phyloP scores from a whole-genome alignment of 2,797 vertebrate genomes.

The Phrynocephalus vlangalii region DNA sequence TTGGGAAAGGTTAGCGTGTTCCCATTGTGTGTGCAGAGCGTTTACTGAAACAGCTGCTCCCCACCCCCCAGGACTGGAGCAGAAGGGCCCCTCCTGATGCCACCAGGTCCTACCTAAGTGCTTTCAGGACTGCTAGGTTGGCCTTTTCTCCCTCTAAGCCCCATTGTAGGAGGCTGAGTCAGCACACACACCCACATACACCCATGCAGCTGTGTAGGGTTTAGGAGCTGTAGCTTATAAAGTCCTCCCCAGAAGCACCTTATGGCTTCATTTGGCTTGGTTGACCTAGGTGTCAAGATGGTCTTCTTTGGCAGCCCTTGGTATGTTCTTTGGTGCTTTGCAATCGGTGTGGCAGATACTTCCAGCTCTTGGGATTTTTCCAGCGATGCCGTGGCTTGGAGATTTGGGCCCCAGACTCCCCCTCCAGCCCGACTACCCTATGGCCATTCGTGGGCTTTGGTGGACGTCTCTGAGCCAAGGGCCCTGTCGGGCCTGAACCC shows the following conservation, averaged over 20 bases:
- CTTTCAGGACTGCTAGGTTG: fast-evolving
- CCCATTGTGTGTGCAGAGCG: background rate
- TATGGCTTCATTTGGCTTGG: fast-evolving
- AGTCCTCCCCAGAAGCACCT: background rate
- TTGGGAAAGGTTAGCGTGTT: background rate
- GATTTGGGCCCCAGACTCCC: background rate
- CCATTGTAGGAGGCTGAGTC: background rate
- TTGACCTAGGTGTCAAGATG: slow-evolving; percentile 36
- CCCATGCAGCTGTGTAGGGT: background rate
- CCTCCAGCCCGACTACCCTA: background rate
- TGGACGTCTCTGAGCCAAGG: background rate
- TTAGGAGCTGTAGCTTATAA: slow-evolving; percentile 40
- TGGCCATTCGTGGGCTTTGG: background rate
- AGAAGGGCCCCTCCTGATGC: background rate
- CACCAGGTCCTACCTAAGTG: background rate
- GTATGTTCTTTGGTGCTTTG: background rate
- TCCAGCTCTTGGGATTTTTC: slow-evolving; percentile 43
- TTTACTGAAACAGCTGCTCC: background rate
- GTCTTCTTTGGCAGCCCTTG: background rate
- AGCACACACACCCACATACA: no score
- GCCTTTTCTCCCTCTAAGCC: background rate
- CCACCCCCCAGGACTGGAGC: no score
- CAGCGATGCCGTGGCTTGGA: background rate
- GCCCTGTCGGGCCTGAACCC: slow-evolving; percentile 11
- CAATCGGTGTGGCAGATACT: fast-evolving